Evolutionary conservation across 2,113 vertebrate genomes (phyloP).

Genomic region (Picathartes gymnocephalus): DNA sequence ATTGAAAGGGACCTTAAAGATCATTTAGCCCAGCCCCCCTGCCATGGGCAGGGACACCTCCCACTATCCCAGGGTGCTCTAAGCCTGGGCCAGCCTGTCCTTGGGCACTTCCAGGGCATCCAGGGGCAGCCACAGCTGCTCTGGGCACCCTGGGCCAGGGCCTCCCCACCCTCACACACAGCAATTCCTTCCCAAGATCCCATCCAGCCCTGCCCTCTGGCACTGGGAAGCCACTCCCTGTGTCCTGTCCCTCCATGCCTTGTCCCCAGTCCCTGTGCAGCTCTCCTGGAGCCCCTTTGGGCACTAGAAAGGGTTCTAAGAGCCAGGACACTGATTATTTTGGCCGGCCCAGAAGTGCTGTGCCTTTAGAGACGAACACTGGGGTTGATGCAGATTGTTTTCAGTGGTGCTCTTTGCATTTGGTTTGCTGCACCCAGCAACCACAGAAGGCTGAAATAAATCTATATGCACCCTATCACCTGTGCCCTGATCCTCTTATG

Average conservation of each 20-base stretch:
- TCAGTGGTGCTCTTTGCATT: neutral
- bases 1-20: neutral
- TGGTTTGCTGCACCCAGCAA: neutral
- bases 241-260: neutral
- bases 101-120: neutral
- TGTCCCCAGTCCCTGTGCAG: neutral
- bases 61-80: neutral
- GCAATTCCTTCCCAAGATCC: neutral
- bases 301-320: neutral
- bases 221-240: too few species aligned
- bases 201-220: accelerated
- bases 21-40: neutral
- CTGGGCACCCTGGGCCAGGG: neutral
- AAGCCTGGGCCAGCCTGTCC: neutral
- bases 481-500: accelerated
- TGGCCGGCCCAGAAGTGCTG: neutral
- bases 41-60: neutral
- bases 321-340: neutral
- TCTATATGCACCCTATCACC: accelerated
- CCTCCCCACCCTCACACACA: neutral
- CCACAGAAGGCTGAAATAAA: neutral
- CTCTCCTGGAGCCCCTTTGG: neutral
- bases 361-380: accelerated
- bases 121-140: neutral
- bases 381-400: neutral